These are phyloP conservation scores for Speoplatyrhinus poulsoni DNA, from an alignment of 2,113 vertebrate genomes.

Conservation along the genomic window DNA sequence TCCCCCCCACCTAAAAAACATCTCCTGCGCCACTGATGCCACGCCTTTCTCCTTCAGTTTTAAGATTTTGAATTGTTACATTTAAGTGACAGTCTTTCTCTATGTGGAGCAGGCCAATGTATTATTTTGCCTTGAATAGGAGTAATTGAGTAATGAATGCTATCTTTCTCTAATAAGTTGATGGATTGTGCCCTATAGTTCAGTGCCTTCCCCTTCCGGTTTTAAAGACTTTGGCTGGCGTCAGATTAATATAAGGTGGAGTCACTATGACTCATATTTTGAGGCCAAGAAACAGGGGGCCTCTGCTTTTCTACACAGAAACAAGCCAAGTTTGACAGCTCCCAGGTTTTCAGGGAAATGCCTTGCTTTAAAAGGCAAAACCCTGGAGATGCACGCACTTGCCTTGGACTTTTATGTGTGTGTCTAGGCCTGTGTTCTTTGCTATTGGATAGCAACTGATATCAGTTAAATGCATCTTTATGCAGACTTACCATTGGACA, in stretches of 20 bases:
- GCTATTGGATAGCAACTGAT: constrained; percentile 33
- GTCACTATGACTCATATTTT: constrained; percentile 51
- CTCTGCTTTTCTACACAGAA: constrained; percentile 62
- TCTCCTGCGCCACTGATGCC: no score
- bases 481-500: constrained; percentile 41
- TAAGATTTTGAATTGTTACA: no score
- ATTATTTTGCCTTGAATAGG: no score
- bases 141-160: no score
- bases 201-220: constrained; percentile 24
- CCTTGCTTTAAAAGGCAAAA: constrained; percentile 78
- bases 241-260: constrained; percentile 45
- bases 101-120: no score
- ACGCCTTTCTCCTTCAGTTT: no score
- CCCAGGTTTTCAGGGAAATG: constrained; percentile 68
- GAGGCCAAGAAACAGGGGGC: constrained; percentile 34
- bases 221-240: constrained; percentile 36
- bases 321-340: constrained; percentile 70
- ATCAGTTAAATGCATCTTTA: constrained; percentile 44
- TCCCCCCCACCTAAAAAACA: no score
- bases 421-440: constrained; percentile 54
- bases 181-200: constrained; percentile 6
- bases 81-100: no score
- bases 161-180: neutral
- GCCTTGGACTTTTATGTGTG: constrained; percentile 43
- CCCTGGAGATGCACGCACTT: constrained; percentile 48